Evolutionary conservation across 2,113 vertebrate genomes (phyloP).

Genomic region (Paramormyrops kingsleyae): DNA sequence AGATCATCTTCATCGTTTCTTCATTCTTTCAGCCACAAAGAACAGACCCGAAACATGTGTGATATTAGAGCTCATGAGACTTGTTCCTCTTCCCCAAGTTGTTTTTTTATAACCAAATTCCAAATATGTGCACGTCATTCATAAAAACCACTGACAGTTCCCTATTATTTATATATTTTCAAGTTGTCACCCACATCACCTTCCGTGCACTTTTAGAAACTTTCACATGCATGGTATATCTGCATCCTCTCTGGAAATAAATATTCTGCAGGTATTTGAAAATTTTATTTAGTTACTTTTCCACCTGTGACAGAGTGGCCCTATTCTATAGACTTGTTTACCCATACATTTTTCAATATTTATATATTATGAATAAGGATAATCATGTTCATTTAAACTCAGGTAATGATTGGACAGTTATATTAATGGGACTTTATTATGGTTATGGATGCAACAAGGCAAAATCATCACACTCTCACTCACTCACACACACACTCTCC

Average conservation of each 20-base stretch:
- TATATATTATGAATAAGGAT: not conserved
- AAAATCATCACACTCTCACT: not conserved
- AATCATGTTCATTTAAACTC: not conserved
- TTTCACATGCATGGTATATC: not conserved
- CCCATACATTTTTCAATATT: not conserved
- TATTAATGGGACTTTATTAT: not conserved
- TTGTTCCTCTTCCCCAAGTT: constrained; percentile 47
- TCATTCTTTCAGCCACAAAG: constrained; percentile 33
- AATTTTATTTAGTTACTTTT: not conserved
- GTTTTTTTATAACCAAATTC: constrained; percentile 27
- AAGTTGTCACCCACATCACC: not conserved
- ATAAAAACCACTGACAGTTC: constrained; percentile 39
- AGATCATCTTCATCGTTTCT: constrained; percentile 1
- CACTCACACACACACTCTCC: not conserved
- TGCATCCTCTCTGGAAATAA: not conserved
- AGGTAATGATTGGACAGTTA: not conserved
- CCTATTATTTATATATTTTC: not conserved
- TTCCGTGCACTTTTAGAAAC: not conserved
- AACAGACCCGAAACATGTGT: constrained; percentile 50
- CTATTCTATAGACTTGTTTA: not conserved
- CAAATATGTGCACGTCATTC: constrained; percentile 53
- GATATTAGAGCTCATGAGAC: constrained; percentile 54
- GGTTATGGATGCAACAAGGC: not conserved
- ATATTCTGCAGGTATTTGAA: not conserved
- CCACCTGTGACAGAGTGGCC: not conserved